Conservation (phyloP, 2,797 vertebrate genomes). For the Lagocephalus sceleratus region DNA sequence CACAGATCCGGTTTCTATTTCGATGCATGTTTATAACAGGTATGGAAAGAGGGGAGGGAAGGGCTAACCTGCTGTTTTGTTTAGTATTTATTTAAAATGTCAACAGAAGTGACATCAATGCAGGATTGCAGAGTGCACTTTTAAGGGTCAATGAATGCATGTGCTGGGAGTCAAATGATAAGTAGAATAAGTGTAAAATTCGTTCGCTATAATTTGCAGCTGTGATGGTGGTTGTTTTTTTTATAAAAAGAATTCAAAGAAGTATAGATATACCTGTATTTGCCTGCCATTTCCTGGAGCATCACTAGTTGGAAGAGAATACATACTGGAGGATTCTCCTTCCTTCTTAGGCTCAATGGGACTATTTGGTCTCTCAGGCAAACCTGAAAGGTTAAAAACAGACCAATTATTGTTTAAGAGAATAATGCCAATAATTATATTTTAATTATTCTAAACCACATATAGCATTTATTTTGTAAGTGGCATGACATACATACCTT, state of each 20-base stretch:
- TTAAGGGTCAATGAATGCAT: no score
- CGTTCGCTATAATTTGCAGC: constrained; percentile 16
- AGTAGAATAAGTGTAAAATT: constrained; percentile 35
- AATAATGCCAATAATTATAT: no score
- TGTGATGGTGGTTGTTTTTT: constrained; percentile 1
- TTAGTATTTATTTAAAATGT: no score
- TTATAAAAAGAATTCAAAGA: constrained; percentile 2
- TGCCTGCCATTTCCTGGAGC: constrained; percentile 82
- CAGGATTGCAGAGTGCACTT: no score
- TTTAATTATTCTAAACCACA: neutral
- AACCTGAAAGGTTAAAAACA: constrained; percentile 67
- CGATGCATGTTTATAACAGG: no score
- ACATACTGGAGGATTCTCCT: constrained; percentile 83
- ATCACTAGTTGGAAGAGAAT: constrained; percentile 93
- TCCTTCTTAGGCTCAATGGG: constrained; percentile 91
- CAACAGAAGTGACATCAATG: no score
- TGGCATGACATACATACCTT: constrained; percentile 74
- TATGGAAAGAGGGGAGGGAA: no score
- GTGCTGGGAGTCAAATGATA: constrained; percentile 12
- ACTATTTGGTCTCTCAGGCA: constrained; percentile 93
- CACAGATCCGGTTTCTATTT: no score
- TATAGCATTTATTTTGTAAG: neutral
- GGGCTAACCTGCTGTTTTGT: no score
- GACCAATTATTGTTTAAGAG: neutral
- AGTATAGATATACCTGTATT: constrained; percentile 78